Base-by-base conservation (phyloP, 1,140 invertebrate genomes). In the Drosophila baimaii region DNA sequence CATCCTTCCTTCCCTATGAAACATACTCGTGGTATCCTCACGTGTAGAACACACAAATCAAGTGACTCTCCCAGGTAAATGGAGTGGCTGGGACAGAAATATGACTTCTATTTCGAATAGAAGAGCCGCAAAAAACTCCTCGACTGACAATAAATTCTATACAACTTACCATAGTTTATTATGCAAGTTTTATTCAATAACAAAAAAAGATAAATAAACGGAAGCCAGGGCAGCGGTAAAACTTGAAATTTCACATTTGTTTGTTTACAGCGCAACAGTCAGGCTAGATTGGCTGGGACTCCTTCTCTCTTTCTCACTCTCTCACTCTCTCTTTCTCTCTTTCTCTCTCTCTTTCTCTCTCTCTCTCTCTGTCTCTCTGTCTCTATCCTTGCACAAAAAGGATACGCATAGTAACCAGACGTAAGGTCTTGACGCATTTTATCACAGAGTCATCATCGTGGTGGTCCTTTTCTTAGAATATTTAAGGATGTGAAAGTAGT, bases 231-330 rank as follows among this genome's bases (percentile, higher is more conserved):
- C 12, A 35, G 39, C 23, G 37, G 69, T 58, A 58, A 72, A 72
- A 72, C 44, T 72, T 72, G 54, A 39, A 69, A 72, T 15, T 70
- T 72, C 69, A 69, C 57, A 72, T 72, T 72, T 72, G 69, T 69
- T 72, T 72, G 54, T 72, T 72, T 72, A 72, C 61, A 66, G 29
- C 61, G 59, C 59, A 35, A 44, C 19, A 44, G 63, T 46, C 23
- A 15, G 35, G 51, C 52, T 47, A 47, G 52, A 41, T 72, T 68
- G 51, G 23, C 47, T 44, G 27, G 27, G 6, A 29, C n/a, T n/a
- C n/a, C n/a, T n/a, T 29, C 27, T 29, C 27, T 29, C 27, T 1
- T 6, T 29, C 27, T 29, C 27, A n/a, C n/a, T n/a, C n/a, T n/a
- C n/a, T n/a, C n/a, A n/a, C n/a, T 31, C 9, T 49, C n/a, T 23